Conservation (phyloP, 2,113 vertebrate genomes). For the Poeciliopsis occidentalis region DNA sequence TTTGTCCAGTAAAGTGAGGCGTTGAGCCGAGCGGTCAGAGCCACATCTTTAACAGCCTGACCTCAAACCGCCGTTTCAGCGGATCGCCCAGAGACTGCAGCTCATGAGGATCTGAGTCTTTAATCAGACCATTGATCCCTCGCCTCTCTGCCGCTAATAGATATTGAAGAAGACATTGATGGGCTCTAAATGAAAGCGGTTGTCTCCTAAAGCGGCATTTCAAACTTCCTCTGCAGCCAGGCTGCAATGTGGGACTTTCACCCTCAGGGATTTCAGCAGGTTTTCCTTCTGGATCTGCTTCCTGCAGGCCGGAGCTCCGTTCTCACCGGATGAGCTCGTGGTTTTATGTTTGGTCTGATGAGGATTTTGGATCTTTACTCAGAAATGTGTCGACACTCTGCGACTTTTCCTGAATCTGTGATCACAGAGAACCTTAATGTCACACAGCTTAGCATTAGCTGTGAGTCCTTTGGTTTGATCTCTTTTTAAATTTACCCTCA, state of each 20-base stretch:
- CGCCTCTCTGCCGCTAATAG: conserved; percentile 5
- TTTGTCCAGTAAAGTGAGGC: neutral
- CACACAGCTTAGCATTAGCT: too few species aligned
- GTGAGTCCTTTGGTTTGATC: too few species aligned
- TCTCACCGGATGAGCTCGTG: too few species aligned
- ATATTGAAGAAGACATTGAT: conserved; percentile 29
- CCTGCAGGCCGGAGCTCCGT: neutral
- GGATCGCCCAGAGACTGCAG: neutral
- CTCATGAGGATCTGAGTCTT: neutral
- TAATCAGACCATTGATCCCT: conserved; percentile 38
- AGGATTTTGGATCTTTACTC: too few species aligned
- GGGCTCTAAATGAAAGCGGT: conserved; percentile 44
- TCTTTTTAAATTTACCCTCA: too few species aligned
- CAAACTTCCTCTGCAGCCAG: conserved; percentile 1
- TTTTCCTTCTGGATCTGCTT: neutral
- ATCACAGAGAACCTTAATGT: too few species aligned
- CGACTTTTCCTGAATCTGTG: too few species aligned
- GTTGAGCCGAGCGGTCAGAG: neutral
- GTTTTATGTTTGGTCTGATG: too few species aligned
- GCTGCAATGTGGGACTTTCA: conserved; percentile 7
- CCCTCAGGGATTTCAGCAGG: neutral
- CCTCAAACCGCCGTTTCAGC: neutral
- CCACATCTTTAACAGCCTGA: neutral
- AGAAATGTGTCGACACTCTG: too few species aligned
- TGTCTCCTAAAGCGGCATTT: conserved; percentile 42